Percentiles rank a stretch among this genome's conserved stretches.
These are phyloP conservation scores for Hemiscyllium ocellatum DNA, from an alignment of 2,113 vertebrate genomes.

Conservation along the genomic window DNA sequence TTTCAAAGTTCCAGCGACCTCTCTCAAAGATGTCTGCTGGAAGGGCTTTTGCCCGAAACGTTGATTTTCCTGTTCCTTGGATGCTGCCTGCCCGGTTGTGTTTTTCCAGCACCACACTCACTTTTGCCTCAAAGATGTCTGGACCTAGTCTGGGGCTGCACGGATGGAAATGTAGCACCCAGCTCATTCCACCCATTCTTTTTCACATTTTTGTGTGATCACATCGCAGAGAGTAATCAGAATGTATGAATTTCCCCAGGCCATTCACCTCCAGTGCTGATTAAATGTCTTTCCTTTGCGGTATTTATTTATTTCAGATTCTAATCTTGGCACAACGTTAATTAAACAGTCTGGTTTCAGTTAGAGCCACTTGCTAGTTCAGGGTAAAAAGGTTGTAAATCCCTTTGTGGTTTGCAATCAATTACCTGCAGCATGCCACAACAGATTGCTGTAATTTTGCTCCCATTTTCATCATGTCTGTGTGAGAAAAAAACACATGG, in stretches of 20 bases:
- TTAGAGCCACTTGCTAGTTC: not conserved
- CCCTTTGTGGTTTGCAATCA: slow-evolving; percentile 18
- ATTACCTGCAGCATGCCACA: not conserved
- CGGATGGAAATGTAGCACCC: not conserved
- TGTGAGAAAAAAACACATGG: not conserved
- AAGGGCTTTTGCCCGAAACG: too few species aligned
- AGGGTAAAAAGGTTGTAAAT: not conserved
- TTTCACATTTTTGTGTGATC: not conserved
- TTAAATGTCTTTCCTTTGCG: not conserved
- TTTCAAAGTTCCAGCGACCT: not conserved
- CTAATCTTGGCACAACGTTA: slow-evolving; percentile 32
- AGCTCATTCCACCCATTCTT: too few species aligned
- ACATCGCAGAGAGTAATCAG: not conserved
- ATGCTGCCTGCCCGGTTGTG: too few species aligned
- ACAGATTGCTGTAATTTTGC: not conserved
- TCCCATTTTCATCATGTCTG: not conserved
- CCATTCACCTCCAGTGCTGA: not conserved
- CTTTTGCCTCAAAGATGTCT: not conserved
- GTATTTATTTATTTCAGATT: slow-evolving; percentile 27
- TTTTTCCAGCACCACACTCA: too few species aligned
- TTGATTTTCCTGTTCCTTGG: too few species aligned
- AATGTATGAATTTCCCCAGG: not conserved
- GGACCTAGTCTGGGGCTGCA: not conserved
- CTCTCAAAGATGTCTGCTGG: too few species aligned
- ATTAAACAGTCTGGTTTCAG: slow-evolving; percentile 35